Evolutionary conservation across 2,888 invertebrate genomes (phyloP).

Genomic region (Protonemura montana): DNA sequence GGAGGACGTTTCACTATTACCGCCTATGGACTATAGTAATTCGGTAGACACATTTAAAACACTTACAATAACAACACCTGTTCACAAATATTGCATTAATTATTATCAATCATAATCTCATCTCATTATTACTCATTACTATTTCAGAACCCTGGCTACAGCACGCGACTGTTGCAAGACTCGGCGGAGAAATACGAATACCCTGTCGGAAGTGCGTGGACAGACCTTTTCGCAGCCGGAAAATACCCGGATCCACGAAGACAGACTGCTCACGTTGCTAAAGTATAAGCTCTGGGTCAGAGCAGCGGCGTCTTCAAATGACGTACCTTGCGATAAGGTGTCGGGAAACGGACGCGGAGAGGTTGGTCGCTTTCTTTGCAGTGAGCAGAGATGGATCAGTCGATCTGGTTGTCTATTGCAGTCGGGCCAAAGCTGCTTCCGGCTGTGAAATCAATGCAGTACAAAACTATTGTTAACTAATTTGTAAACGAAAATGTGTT

Average conservation of each 20-base stretch:
- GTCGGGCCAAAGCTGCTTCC: constrained; percentile 19
- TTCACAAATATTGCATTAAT: neutral
- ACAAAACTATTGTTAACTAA: neutral
- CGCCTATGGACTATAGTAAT: neutral
- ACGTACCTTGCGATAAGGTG: neutral
- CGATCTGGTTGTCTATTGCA: neutral
- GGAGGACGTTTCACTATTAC: neutral
- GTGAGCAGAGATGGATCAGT: neutral
- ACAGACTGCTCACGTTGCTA: neutral
- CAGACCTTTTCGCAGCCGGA: constrained; percentile 69
- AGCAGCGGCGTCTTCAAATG: neutral
- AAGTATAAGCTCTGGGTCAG: neutral
- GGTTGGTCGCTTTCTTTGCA: no score
- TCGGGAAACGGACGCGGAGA: no score
- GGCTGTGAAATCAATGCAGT: constrained; percentile 26
- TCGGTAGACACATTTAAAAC: neutral
- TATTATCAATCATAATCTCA: neutral
- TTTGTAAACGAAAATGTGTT: neutral
- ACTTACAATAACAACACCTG: neutral
- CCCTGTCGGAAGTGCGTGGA: constrained; percentile 82
- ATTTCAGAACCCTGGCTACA: constrained; percentile 69
- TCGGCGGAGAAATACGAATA: constrained; percentile 75
- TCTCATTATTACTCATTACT: neutral
- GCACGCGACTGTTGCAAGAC: constrained; percentile 76
- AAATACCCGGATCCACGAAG: constrained; percentile 55